Evolutionary conservation across 2,888 invertebrate species (phyloP).

Genomic region (Sylvicola cinctus): DNA sequence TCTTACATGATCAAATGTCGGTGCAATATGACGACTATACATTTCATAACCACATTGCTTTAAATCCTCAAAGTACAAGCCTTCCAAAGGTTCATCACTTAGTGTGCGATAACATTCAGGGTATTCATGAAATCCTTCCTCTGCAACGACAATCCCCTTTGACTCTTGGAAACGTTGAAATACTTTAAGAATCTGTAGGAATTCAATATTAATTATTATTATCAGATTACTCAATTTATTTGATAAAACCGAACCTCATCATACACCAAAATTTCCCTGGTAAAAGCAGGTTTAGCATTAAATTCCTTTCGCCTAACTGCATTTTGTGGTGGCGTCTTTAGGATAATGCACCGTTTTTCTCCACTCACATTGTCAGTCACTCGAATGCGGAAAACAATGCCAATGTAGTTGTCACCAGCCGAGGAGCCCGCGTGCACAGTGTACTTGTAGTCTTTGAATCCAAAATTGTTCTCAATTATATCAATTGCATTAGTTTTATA

Average conservation of each 20-base stretch:
- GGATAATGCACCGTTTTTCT: background rate
- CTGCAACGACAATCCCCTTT: constrained; percentile 10
- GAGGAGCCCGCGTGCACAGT: no score
- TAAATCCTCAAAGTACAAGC: constrained; percentile 29
- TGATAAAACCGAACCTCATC: background rate
- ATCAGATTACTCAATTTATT: background rate
- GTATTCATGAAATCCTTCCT: constrained; percentile 13
- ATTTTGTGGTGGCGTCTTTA: background rate
- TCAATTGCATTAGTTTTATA: no score
- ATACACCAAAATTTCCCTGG: background rate
- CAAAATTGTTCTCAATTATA: no score
- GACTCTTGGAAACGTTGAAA: constrained; percentile 13
- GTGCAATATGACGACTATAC: constrained; percentile 23
- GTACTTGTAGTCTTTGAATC: no score
- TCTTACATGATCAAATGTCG: constrained; percentile 20
- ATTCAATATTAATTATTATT: no score
- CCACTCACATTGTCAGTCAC: background rate
- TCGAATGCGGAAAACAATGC: background rate
- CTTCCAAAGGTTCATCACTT: constrained; percentile 20
- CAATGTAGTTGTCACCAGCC: background rate
- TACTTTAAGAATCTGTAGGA: constrained; percentile 16
- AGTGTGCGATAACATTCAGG: constrained; percentile 12
- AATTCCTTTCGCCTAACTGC: background rate
- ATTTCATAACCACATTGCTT: constrained; percentile 21
- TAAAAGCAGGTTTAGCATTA: background rate